These are phyloP conservation scores for Torymus tubicola DNA, from an alignment of 2,888 invertebrate species.

Conservation along the genomic window DNA sequence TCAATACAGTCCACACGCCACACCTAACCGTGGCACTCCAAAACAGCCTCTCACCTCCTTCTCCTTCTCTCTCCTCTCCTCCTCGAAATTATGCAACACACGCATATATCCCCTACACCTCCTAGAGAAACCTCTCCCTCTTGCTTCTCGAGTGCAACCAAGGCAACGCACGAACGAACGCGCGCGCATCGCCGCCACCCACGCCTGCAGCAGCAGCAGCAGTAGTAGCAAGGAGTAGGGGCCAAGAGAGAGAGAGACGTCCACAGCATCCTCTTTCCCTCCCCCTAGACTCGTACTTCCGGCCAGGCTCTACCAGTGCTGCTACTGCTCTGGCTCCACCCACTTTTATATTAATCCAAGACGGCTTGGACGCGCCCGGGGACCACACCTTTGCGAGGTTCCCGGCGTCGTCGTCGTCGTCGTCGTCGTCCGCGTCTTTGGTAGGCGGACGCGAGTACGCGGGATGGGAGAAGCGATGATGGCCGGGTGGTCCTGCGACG, in stretches of 20 bases:
- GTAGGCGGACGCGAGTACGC: too few relatives aligned
- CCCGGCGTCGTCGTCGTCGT: too few relatives aligned
- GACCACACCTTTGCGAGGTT: too few relatives aligned
- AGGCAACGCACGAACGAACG: slow-evolving; percentile 35
- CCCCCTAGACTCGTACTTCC: slow-evolving; percentile 69
- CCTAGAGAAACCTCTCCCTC: slow-evolving; percentile 2
- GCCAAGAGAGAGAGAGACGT: slow-evolving; percentile 60
- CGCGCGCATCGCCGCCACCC: slow-evolving; percentile 10
- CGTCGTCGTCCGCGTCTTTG: too few relatives aligned
- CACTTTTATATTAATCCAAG: slow-evolving; percentile 75
- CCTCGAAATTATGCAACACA: slow-evolving; percentile 35
- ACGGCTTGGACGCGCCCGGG: slow-evolving; percentile 71
- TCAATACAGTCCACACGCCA: background rate
- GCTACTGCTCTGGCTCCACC: slow-evolving; percentile 69
- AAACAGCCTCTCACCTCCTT: background rate
- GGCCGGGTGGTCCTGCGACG: too few relatives aligned
- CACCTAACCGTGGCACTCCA: background rate
- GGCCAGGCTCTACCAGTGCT: slow-evolving; percentile 62
- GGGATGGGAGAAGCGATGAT: too few relatives aligned
- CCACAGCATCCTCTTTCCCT: slow-evolving; percentile 69
- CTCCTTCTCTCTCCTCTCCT: too few relatives aligned
- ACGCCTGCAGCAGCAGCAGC: background rate
- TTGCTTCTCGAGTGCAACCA: slow-evolving; percentile 26
- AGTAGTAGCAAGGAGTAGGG: background rate
- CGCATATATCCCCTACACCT: slow-evolving; percentile 18